Evolutionary conservation across 2,797 vertebrate species (phyloP).

Genomic region (Notolabrus celidotus): DNA sequence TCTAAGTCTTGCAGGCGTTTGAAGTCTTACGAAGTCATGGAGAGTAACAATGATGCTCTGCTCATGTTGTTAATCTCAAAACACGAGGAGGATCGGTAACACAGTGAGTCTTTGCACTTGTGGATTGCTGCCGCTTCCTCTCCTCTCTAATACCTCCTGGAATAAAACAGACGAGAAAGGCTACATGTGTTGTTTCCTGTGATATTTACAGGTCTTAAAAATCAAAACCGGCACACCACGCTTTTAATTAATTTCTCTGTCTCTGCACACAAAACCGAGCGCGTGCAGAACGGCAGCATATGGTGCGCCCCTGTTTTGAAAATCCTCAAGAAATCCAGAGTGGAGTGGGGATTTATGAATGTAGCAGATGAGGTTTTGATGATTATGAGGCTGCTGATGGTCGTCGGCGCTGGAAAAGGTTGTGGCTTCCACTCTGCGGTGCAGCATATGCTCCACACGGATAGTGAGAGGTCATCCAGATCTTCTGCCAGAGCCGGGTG

Average conservation of each 20-base stretch:
- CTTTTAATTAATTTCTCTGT: slow-evolving; percentile 76
- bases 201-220: slow-evolving; percentile 75
- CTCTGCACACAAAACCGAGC: slow-evolving; percentile 49
- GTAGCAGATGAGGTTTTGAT: slow-evolving; percentile 77
- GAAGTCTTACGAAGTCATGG: slow-evolving; percentile 48
- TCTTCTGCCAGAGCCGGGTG: slow-evolving; percentile 64
- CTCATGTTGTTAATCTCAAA: slow-evolving; percentile 62
- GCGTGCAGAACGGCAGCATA: slow-evolving; percentile 68
- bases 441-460: slow-evolving; percentile 72
- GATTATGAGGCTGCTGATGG: slow-evolving; percentile 73
- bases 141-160: slow-evolving; percentile 55
- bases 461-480: slow-evolving; percentile 74
- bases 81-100: slow-evolving; percentile 33
- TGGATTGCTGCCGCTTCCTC: slow-evolving; percentile 47
- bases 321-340: slow-evolving; percentile 80
- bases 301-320: slow-evolving; percentile 67
- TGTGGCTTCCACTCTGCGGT: slow-evolving; percentile 46
- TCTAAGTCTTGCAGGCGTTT: slow-evolving; percentile 55
- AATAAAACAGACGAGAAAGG: slow-evolving; percentile 59
- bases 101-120: slow-evolving; percentile 42
- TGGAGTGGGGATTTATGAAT: slow-evolving; percentile 68
- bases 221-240: slow-evolving; percentile 41
- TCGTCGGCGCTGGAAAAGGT: slow-evolving; percentile 56
- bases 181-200: slow-evolving; percentile 57
- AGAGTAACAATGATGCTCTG: slow-evolving; percentile 45